Base-by-base conservation (phyloP, 2,113 vertebrate genomes). In the Brachypodius melanocephalos region DNA sequence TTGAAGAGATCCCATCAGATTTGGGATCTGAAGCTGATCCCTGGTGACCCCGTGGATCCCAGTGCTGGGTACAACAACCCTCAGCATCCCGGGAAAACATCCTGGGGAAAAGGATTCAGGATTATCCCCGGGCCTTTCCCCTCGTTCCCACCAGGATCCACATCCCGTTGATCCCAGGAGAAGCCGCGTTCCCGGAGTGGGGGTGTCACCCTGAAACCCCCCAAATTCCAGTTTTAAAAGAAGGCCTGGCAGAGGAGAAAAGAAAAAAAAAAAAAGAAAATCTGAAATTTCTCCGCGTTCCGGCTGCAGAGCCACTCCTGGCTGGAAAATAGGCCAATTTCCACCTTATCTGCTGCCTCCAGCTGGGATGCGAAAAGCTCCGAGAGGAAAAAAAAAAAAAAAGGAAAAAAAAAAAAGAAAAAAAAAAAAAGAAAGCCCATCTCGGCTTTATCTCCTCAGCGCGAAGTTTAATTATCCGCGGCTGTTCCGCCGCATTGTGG, bases 261-360 rank as follows among this genome's bases (percentile, higher is more conserved):
- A 49, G 17, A 9, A 28, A 51, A 28, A 28, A 28, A 51, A 51
- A 17, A 29, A 52, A 6, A 20, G 40, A 74, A 77, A 77, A 57
- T 49, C 95, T 31, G n/a, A 65, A 81, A 69, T 85, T 90, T 73
- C 54, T 6, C 51, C 25, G 6, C 62, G 10, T 93, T 92, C 73
- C 63, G 3, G 0, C 31, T 6, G 57, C 79, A 66, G 62, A 95
- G 72, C 69, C 66, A 42, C 87, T 89, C 88, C 51, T 14, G 77
- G 42, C 62, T 85, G 93, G 83, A 96, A 96, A 97, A 96, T 91
- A 95, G 96, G 94, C 94, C 95, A 89, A 43, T 89, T 97, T 85
- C 93, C 87, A 91, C 95, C 95, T 97, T 97, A 96, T 97, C 95
- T 97, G 83, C 77, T 79, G 91, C 95, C 85, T 95, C 95, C 96